Conservation (phyloP, 1,140 invertebrate species). For the Drosophila chauvacae region DNA sequence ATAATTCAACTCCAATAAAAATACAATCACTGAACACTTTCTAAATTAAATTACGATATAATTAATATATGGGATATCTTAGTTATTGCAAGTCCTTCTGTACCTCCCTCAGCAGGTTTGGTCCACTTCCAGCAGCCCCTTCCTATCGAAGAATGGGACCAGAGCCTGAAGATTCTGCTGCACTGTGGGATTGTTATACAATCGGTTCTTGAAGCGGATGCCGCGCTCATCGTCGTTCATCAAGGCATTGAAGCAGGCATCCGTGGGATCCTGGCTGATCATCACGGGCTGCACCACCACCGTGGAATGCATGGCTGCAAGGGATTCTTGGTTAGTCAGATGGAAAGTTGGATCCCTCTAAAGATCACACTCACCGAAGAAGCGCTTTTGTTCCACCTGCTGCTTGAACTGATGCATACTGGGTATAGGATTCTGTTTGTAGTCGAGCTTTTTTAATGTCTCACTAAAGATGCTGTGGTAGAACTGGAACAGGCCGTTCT, state of each 20-base stretch:
- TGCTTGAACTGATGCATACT: slow-evolving; percentile 66
- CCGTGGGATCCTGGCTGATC: slow-evolving; percentile 69
- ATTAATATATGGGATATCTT: not conserved
- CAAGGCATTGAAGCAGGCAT: slow-evolving; percentile 77
- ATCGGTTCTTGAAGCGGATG: slow-evolving; percentile 65
- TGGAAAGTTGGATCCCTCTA: accelerated
- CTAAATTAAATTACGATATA: no score
- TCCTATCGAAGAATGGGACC: slow-evolving; percentile 73
- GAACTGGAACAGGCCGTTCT: slow-evolving; percentile 66
- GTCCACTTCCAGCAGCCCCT: slow-evolving; percentile 73
- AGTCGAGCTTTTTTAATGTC: slow-evolving; percentile 61
- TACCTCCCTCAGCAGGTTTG: slow-evolving; percentile 43
- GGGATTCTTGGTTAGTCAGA: not conserved
- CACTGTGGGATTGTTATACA: slow-evolving; percentile 67
- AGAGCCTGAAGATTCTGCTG: slow-evolving; percentile 63
- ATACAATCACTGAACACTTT: no score
- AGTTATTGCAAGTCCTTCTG: not conserved
- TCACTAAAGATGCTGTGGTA: slow-evolving; percentile 70
- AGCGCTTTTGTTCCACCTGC: slow-evolving; percentile 68
- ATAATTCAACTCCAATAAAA: no score
- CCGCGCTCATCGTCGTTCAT: slow-evolving; percentile 77
- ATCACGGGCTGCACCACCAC: slow-evolving; percentile 75
- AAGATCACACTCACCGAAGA: slow-evolving; percentile 65
- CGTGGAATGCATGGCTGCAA: slow-evolving; percentile 66
- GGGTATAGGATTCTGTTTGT: slow-evolving; percentile 62